phyloP scores from a whole-genome alignment of 2,797 vertebrate species.

The Selene dorsalis region DNA sequence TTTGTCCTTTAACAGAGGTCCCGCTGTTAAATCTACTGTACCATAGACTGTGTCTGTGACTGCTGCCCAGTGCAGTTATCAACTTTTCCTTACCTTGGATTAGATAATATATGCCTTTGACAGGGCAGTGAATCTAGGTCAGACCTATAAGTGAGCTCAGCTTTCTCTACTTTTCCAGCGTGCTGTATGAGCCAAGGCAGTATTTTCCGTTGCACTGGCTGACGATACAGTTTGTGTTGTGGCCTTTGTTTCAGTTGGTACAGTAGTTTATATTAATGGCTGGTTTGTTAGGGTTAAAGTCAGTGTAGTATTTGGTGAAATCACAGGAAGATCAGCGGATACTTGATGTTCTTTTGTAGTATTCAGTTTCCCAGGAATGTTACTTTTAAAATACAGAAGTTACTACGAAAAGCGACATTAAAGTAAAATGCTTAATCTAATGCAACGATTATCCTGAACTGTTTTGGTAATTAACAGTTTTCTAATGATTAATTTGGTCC shows the following conservation, averaged over 20 bases:
- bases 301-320: conserved; percentile 26
- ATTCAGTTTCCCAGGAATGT: conserved; percentile 25
- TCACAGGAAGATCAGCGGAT: conserved; percentile 6
- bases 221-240: conserved; percentile 61
- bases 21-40: conserved; percentile 65
- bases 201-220: conserved; percentile 76
- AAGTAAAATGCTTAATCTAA: conserved; percentile 7
- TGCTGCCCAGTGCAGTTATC: conserved; percentile 60
- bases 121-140: conserved; percentile 78
- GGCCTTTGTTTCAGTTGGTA: conserved; percentile 61
- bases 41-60: conserved; percentile 42
- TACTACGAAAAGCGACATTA: not conserved
- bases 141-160: conserved; percentile 75
- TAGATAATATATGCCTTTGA: conserved; percentile 79
- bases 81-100: conserved; percentile 75
- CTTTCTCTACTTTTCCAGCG: conserved; percentile 79
- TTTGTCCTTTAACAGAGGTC: conserved; percentile 45
- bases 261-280: conserved; percentile 55
- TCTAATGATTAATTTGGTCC: conserved; percentile 46
- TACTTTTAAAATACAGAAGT: conserved; percentile 3
- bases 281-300: conserved; percentile 45
- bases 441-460: not conserved
- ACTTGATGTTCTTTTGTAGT: conserved; percentile 22
- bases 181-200: conserved; percentile 63
- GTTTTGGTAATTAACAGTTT: conserved; percentile 20